phyloP scores from a whole-genome alignment of 2,113 vertebrate genomes.

The Ellobius talpinus region DNA sequence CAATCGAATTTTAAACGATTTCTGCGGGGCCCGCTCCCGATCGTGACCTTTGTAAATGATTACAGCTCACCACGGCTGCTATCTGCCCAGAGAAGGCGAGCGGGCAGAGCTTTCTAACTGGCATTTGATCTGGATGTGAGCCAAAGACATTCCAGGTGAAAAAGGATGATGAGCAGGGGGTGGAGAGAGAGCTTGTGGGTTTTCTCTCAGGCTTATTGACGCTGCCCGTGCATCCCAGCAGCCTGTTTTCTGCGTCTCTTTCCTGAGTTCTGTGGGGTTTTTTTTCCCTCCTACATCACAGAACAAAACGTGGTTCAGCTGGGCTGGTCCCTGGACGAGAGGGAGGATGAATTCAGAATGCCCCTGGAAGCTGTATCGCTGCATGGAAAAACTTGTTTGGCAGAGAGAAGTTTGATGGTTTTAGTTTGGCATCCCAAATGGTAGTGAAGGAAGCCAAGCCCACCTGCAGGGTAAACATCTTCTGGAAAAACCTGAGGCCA shows the following conservation, averaged over 20 bases:
- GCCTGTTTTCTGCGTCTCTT: not conserved
- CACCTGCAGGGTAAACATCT: conserved; percentile 35
- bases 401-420: conserved; percentile 35
- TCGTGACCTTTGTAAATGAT: conserved; percentile 98
- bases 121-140: conserved; percentile 92
- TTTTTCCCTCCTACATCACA: not conserved
- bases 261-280: not conserved
- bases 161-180: conserved; percentile 87
- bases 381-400: not conserved
- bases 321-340: not conserved
- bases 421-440: not conserved
- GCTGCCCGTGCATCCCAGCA: not conserved
- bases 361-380: not conserved
- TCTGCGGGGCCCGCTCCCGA: conserved; percentile 89
- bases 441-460: conserved; percentile 41
- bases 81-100: conserved; percentile 92
- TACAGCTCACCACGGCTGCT: conserved; percentile 90
- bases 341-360: not conserved
- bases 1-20: conserved; percentile 93
- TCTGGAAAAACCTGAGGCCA: not conserved
- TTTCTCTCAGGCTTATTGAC: conserved; percentile 73
- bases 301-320: not conserved
- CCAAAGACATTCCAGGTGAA: conserved; percentile 89
- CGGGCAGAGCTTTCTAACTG: conserved; percentile 89
- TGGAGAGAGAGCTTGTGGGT: conserved; percentile 84